Evolutionary conservation across 2,113 vertebrate genomes (phyloP), one percentile per base, ranked within the genome.

Genomic region (Mormyrus iriodes): DNA sequence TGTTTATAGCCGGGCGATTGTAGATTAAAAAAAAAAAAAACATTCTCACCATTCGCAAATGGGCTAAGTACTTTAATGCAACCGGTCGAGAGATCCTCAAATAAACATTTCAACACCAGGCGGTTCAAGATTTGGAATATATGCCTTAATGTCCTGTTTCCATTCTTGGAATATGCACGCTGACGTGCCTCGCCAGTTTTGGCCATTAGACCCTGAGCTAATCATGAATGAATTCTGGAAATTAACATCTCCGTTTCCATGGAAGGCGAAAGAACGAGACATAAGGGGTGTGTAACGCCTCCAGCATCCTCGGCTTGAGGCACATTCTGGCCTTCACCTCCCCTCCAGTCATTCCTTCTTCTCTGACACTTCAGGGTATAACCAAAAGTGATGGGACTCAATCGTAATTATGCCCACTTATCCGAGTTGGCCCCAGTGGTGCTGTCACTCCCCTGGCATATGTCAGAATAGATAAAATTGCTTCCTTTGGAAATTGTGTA

Each of bases 251-350:
- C 86, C 88, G 87, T 90, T 82, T 86, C 86, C 73, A 89, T 86
- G 55, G 87, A 88, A 88, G 90, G 83, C 44, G 44, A 86, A 84
- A 55, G 90, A 79, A 85, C 53, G 79, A 89, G 89, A 90, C 61
- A 91, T 79, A 90, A 89, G 88, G 51, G 76, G 85, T 92, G 90
- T 73, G 89, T 92, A 91, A 91, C 90, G 52, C 61, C 88, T 91
- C 58, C 90, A 89, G 91, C 87, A 91, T 91, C 90, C 87, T 76
- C 84, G 5, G 53, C 51, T 2, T 58, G 27, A 39, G 49, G n/a
- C 85, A 49, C 13, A 7, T 19, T 6, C 31, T 17, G n/a, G 12
- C 10, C 49, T 12, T 46, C 6, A 15, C 84, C 46, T 52, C 48
- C 46, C 87, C 84, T 90, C 88, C 79, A 31, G 48, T 27, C 27